Conservation (phyloP, 2,888 invertebrate genomes). For the Notodonta dromedarius region DNA sequence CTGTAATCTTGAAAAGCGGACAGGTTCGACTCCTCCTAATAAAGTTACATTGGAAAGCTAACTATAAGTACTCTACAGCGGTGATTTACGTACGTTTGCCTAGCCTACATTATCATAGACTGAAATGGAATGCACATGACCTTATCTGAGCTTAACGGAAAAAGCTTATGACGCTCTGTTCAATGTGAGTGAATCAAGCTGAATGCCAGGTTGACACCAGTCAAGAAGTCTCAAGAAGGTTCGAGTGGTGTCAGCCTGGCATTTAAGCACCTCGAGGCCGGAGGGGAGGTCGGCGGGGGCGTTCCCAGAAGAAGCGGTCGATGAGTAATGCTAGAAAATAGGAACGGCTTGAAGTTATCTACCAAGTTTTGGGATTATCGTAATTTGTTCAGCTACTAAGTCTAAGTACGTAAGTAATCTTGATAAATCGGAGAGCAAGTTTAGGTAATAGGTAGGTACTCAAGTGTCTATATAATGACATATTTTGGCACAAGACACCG, state of each 20-base stretch:
- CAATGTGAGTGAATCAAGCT: not conserved
- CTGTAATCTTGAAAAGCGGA: conserved; percentile 84
- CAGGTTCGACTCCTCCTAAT: conserved; percentile 74
- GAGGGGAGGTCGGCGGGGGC: not conserved
- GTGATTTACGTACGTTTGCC: not conserved
- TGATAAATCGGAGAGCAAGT: no score
- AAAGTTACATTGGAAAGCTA: not conserved
- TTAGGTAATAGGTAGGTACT: no score
- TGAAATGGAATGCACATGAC: not conserved
- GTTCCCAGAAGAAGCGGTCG: not conserved
- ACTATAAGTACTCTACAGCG: not conserved
- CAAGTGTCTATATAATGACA: no score
- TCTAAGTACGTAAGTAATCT: no score
- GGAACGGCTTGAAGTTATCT: conserved; percentile 2
- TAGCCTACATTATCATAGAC: not conserved
- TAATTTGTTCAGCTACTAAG: no score
- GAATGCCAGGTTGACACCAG: conserved; percentile 3
- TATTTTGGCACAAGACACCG: no score
- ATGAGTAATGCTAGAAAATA: conserved; percentile 2
- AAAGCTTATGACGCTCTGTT: not conserved
- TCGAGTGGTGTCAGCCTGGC: conserved; percentile 1
- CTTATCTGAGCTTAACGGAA: not conserved
- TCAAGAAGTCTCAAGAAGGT: not conserved
- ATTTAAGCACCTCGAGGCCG: conserved; percentile 5
- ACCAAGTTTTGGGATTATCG: not conserved